Conservation (phyloP, 2,113 vertebrate species). For the Pelusios castaneus region DNA sequence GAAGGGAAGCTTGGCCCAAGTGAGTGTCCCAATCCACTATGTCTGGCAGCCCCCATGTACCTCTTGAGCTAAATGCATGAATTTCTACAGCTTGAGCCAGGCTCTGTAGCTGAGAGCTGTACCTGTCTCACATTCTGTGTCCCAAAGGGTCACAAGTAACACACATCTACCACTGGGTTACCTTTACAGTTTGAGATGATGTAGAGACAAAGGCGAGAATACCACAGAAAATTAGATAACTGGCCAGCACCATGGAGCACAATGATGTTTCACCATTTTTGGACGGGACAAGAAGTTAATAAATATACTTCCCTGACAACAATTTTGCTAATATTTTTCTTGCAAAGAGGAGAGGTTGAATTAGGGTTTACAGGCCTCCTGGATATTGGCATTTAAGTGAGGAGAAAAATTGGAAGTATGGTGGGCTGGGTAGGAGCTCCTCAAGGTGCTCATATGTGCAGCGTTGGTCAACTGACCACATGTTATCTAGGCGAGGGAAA, state of each 20-base stretch:
- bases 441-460: neutral
- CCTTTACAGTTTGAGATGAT: neutral
- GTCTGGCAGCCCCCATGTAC: neutral
- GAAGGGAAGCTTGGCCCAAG: rapidly evolving
- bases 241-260: too few species aligned
- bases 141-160: too few species aligned
- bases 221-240: neutral
- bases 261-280: neutral
- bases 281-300: neutral
- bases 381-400: neutral
- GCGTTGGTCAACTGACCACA: neutral
- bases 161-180: neutral
- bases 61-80: neutral
- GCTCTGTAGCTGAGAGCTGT: neutral
- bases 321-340: rapidly evolving
- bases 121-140: neutral
- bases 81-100: neutral
- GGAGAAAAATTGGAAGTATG: rapidly evolving
- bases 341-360: neutral
- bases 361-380: neutral
- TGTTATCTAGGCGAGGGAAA: neutral
- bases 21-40: rapidly evolving
- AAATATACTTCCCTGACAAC: neutral
- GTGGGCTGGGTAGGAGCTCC: neutral
- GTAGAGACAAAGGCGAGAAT: neutral